Conservation (phyloP, 2,797 vertebrate genomes). For the Pristis pectinata region DNA sequence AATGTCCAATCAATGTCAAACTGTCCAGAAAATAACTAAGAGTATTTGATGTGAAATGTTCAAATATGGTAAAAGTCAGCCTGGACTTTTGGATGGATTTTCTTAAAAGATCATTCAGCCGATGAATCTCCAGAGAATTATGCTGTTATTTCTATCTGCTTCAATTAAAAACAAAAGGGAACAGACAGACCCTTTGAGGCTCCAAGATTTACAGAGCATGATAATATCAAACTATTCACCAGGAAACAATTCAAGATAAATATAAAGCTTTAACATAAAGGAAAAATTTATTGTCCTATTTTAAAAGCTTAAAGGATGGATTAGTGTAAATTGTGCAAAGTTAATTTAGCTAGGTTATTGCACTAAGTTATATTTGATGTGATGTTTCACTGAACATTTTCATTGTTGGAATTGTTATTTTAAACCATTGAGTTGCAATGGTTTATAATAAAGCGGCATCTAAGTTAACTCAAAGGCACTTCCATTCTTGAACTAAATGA, state of each 20-base stretch:
- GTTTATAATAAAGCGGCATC: background rate
- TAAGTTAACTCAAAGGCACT: background rate
- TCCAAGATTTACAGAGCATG: background rate
- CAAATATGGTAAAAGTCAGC: background rate
- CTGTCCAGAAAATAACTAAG: background rate
- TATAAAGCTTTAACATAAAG: background rate
- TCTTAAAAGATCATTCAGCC: background rate
- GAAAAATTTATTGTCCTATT: background rate
- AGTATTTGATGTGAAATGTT: conserved; percentile 11
- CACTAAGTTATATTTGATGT: background rate
- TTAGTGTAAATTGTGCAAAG: background rate
- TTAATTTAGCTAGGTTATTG: background rate
- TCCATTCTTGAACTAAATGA: background rate
- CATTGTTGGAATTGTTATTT: background rate
- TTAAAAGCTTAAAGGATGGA: background rate
- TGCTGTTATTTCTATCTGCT: background rate
- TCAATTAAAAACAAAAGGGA: background rate
- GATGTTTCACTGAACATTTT: background rate
- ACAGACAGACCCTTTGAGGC: background rate
- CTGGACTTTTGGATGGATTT: background rate
- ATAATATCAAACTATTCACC: background rate
- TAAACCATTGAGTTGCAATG: background rate
- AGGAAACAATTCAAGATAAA: conserved; percentile 2
- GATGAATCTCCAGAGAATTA: conserved; percentile 33
- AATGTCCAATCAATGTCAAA: conserved; percentile 20